These are phyloP conservation scores for Rhabdomys pumilio DNA, from an alignment of 2,797 vertebrate species.

Conservation along the genomic window DNA sequence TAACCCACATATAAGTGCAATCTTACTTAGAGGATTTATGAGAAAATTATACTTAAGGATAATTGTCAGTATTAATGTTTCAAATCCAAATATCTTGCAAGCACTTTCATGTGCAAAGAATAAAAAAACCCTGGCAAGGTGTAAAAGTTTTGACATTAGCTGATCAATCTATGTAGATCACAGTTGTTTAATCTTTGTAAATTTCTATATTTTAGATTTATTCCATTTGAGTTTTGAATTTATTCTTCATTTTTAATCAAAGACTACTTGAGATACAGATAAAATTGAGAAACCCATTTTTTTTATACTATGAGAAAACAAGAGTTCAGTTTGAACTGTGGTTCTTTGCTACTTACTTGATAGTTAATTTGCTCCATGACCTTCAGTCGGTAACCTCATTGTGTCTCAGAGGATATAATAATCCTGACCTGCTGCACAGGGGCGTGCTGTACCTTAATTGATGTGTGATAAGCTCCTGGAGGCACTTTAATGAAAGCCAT, in stretches of 20 bases:
- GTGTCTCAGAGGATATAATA: slow-evolving; percentile 82
- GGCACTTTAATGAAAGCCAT: slow-evolving; percentile 83
- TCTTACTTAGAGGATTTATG: slow-evolving; percentile 65
- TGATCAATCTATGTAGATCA: slow-evolving; percentile 7
- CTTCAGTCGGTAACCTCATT: slow-evolving; percentile 80
- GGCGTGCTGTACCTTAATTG: slow-evolving; percentile 83
- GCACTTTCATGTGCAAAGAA: background rate
- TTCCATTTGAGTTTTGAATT: slow-evolving; percentile 54
- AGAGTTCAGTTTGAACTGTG: slow-evolving; percentile 63
- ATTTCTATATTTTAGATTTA: slow-evolving; percentile 62
- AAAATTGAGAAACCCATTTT: slow-evolving; percentile 21
- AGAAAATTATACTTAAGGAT: slow-evolving; percentile 61
- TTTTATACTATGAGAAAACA: slow-evolving; percentile 67
- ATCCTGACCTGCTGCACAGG: slow-evolving; percentile 83
- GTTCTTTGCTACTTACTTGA: slow-evolving; percentile 64
- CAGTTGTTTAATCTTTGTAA: slow-evolving; percentile 36
- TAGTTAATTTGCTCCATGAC: slow-evolving; percentile 82
- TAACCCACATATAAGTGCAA: slow-evolving; percentile 53
- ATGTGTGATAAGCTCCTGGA: slow-evolving; percentile 81
- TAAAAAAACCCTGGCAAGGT: slow-evolving; percentile 37
- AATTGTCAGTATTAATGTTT: slow-evolving; percentile 68
- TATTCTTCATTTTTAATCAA: slow-evolving; percentile 59
- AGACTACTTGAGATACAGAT: slow-evolving; percentile 17
- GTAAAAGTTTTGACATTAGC: slow-evolving; percentile 58
- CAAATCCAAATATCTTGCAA: slow-evolving; percentile 44